Evolutionary conservation across 2,888 invertebrate genomes (phyloP), one percentile per base, ranked within the genome.

Genomic region (Dendrolimus pini): DNA sequence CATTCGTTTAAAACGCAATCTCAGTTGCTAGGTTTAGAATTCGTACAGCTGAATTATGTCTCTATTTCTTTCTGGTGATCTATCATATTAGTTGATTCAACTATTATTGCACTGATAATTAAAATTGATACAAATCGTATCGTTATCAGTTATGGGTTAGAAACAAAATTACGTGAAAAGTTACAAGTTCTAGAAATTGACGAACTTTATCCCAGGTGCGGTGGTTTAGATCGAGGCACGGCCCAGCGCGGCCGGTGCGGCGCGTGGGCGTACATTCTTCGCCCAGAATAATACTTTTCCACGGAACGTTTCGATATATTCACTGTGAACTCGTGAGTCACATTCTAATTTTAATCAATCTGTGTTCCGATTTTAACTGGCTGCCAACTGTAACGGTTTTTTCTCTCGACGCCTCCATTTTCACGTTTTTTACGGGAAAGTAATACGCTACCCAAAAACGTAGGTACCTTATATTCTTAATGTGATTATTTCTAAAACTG

Each of bases 271-370:
- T 67, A 72, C 78, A 83, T 85, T 84, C 82, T 82, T 78, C 68
- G 76, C 78, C 72, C 71, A 78, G 77, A 84, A 83, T 86, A 86
- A 83, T 81, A 82, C 80, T 78, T 82, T 78, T 82, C 75, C 75
- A 74, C 68, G 69, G 70, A 72, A 69, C 71, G 76, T 82, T 84
- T 81, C 78, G 72, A 82, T 82, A 78, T 77, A 79, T 84, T 80
- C 78, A 75, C 75, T 75, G 74, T 75, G 72, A 77, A 78, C 72
- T 71, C 65, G 60, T 86, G 88, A 89, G 77, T 88, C 89, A 89
- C 73, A 65, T 67, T 83, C 86, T 89, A 89, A 83, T 77, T 79
- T 78, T 89, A 89, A 56, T 67, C 69, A 82, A 78, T 80, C 78
- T 75, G 74, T 80, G 80, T 69, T 82, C 84, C 74, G 82, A 75